Base-by-base conservation (phyloP, 1,140 invertebrate genomes). In the Drosophila jambulina region DNA sequence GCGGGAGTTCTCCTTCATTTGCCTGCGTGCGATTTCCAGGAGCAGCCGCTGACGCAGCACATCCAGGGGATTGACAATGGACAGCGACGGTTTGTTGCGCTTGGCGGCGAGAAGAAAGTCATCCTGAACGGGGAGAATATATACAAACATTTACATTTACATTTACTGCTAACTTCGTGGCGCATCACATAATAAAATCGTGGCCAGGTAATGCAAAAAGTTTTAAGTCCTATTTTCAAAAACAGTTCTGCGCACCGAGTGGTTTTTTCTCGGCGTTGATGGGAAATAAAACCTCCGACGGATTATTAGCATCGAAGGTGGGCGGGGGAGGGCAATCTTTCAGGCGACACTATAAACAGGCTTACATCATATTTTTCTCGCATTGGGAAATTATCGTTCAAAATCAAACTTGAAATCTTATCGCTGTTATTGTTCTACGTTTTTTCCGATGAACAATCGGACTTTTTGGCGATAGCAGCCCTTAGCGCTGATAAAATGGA, bases 61-160 rank as follows among this genome's bases (percentile, higher is more conserved):
- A 91, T 97, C 96, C 94, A 97, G 94, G 10, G 96, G 96, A 93
- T 96, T 96, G 80, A 96, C 96, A 91, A 97, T 96, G 48, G 96
- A 96, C 43, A 97, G 93, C 45, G 96, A 96, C 32, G 95, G 95
- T 91, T 94, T 94, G 92, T 94, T 94, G 74, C 94, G 94, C 82
- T 95, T 95, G 62, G 63, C 72, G 57, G 48, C 74, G 53, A 68
- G 70, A 17, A 75, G 46, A 70, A 79, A 81, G 65, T 75, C 59
- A 74, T 74, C 70, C 70, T 74, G 58, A 54, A 40, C 15, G 32
- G 46, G 29, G 17, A 34, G 13, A 63, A 32, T 56, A 70, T 80
- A 62, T 27, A 84, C 51, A 62, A 58, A 68, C 29, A 64, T 27
- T 69, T 78, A 51, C 51, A 74, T 75, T 43, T 75, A 71, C 51